Percentiles rank a stretch among this genome's conserved stretches.
phyloP scores from a whole-genome alignment of 2,113 vertebrate genomes.

The Labeo rohita region DNA sequence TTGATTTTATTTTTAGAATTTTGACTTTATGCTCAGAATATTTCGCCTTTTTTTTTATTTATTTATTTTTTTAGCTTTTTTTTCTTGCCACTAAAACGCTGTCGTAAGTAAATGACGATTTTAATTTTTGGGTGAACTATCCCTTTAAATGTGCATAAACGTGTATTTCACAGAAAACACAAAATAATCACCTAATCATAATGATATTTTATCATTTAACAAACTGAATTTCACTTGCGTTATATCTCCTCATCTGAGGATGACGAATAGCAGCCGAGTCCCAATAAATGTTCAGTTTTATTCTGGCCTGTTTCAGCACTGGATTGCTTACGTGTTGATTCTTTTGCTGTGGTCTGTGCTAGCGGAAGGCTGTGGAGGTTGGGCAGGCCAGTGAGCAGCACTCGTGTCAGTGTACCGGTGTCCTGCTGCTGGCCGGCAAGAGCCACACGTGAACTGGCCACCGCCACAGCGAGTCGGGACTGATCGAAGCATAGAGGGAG shows the following conservation, averaged over 20 bases:
- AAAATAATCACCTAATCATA: neutral
- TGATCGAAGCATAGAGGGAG: slow-evolving; percentile 75
- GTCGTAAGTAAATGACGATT: neutral
- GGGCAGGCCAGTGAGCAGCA: slow-evolving; percentile 72
- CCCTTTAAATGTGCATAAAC: neutral
- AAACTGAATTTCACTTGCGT: neutral
- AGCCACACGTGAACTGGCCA: slow-evolving; percentile 66
- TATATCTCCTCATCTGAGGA: slow-evolving; percentile 75
- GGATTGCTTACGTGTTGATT: slow-evolving; percentile 1
- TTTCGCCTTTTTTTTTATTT: no score
- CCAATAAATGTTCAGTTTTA: slow-evolving; percentile 65
- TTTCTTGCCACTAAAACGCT: no score
- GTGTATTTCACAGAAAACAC: neutral
- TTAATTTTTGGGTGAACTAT: neutral
- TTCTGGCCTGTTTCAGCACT: neutral
- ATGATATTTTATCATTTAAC: neutral
- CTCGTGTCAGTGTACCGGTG: slow-evolving; percentile 62
- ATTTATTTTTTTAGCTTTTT: no score
- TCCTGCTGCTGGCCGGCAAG: slow-evolving; percentile 42
- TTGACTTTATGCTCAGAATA: no score
- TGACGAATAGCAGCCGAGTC: slow-evolving; percentile 77
- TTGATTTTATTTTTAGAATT: no score
- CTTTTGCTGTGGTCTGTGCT: slow-evolving; percentile 18
- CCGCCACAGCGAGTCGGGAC: slow-evolving; percentile 66
- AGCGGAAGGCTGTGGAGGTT: slow-evolving; percentile 63